Percentiles rank a stretch among this genome's conserved stretches.
These are phyloP conservation scores for Crematogaster levior DNA, from an alignment of 2,888 invertebrate species.

Conservation along the genomic window DNA sequence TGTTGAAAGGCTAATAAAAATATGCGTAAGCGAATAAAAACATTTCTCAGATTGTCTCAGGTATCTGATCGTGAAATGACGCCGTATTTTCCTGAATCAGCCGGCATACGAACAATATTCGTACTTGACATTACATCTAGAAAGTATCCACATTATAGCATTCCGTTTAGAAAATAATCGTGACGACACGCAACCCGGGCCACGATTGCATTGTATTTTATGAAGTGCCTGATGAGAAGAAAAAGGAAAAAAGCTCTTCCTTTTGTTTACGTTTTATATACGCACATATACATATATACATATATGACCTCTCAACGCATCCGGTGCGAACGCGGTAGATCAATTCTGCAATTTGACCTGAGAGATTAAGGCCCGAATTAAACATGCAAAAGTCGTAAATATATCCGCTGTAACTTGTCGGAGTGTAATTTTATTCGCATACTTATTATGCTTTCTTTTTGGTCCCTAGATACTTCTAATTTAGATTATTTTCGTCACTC, in stretches of 20 bases:
- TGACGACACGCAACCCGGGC: not conserved
- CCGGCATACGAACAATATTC: conserved; percentile 33
- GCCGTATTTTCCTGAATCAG: conserved; percentile 23
- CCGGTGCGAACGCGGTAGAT: not conserved
- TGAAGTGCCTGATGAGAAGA: not conserved
- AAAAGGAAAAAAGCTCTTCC: not conserved
- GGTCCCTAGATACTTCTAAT: not conserved
- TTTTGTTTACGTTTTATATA: too few species aligned
- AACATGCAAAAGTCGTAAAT: not conserved
- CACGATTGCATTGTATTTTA: conserved; percentile 3
- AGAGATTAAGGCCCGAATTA: conserved; percentile 22
- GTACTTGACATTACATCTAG: conserved; percentile 26
- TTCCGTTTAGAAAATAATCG: conserved; percentile 7
- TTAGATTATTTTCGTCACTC: not conserved
- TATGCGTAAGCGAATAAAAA: not conserved
- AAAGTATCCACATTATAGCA: conserved; percentile 6
- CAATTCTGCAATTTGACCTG: not conserved
- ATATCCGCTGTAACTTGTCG: not conserved
- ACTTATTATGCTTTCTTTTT: too few species aligned
- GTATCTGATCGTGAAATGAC: not conserved
- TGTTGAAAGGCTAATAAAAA: conserved; percentile 19
- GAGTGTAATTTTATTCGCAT: not conserved
- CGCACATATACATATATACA: not conserved
- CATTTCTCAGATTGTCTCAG: not conserved
- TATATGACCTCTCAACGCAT: not conserved